phyloP scores from a whole-genome alignment of 2,113 vertebrate genomes.

The Hypanus sabinus region DNA sequence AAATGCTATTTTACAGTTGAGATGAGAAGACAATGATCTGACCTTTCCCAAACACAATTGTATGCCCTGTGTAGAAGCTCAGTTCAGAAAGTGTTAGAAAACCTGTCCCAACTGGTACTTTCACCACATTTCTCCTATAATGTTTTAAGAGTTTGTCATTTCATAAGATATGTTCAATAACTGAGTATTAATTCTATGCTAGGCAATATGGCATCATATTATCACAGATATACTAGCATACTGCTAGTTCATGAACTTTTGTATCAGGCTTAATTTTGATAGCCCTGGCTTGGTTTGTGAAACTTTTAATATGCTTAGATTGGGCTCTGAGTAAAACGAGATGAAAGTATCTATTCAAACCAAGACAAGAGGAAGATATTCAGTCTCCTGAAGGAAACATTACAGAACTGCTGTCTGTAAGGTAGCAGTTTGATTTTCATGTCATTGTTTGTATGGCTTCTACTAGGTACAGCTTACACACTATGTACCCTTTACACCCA shows the following conservation, averaged over 20 bases:
- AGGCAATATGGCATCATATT: not conserved
- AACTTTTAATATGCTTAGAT: not conserved
- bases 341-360: not conserved
- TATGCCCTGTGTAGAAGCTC: no score
- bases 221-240: not conserved
- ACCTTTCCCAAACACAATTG: not conserved
- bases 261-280: not conserved
- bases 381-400: not conserved
- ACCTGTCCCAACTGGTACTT: not conserved
- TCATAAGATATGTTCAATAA: not conserved
- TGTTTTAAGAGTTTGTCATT: not conserved
- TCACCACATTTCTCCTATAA: not conserved
- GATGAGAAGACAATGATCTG: not conserved
- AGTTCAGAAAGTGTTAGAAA: not conserved
- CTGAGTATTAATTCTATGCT: not conserved
- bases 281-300: not conserved
- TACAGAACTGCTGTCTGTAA: not conserved
- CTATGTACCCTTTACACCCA: not conserved
- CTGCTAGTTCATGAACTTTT: not conserved
- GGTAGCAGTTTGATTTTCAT: not conserved
- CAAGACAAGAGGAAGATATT: not conserved
- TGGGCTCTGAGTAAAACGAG: not conserved
- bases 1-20: not conserved
- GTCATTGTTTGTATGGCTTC: not conserved
- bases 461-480: not conserved